Percentiles rank a stretch among this genome's conserved stretches.
phyloP scores from a whole-genome alignment of 2,888 invertebrate species.

The Poecilobothrus nobilitatus region DNA sequence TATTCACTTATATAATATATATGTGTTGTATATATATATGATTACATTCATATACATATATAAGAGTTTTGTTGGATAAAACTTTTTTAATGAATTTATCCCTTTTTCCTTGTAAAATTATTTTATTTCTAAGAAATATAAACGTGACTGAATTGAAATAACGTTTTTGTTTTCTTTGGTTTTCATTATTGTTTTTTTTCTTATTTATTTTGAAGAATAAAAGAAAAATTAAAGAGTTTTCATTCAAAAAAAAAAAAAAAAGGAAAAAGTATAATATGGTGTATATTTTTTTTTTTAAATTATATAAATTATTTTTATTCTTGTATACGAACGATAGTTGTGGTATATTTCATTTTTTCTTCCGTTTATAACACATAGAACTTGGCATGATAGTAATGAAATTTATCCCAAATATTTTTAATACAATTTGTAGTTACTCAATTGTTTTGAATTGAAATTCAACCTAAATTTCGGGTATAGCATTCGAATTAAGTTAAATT shows the following conservation, averaged over 20 bases:
- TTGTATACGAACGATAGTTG: no score
- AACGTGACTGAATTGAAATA: constrained; percentile 3
- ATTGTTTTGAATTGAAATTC: no score
- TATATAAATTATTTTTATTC: neutral
- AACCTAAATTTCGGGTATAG: no score
- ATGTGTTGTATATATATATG: neutral
- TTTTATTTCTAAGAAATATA: neutral
- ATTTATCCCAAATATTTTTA: no score
- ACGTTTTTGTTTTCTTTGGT: neutral
- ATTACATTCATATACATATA: neutral
- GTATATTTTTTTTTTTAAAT: neutral
- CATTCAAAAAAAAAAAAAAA: no score
- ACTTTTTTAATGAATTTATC: constrained; percentile 6
- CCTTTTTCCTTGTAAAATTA: constrained; percentile 1
- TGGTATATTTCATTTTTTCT: no score
- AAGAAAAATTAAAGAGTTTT: neutral
- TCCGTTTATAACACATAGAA: no score
- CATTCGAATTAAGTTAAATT: no score
- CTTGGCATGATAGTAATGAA: no score
- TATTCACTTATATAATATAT: neutral
- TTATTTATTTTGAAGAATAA: neutral
- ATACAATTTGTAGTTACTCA: no score
- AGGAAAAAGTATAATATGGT: no score
- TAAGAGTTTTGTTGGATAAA: neutral
- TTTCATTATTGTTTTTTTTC: neutral